Conservation (phyloP, 2,888 invertebrate genomes). For the Drosophila emarginata region DNA sequence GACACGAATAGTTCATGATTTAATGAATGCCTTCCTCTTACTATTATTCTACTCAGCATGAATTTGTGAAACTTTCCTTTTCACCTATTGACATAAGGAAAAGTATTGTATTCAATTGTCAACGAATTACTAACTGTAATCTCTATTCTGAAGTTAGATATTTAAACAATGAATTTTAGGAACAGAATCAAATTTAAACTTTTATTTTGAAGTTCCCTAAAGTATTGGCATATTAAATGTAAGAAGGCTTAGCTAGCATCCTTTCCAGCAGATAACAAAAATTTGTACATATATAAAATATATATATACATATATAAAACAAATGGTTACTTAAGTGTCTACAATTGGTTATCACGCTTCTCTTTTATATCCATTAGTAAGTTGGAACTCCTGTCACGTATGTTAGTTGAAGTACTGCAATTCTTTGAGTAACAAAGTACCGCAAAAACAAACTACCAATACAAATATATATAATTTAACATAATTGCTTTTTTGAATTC, state of each 20-base stretch:
- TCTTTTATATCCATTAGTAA: neutral
- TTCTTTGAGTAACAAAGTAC: neutral
- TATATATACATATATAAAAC: neutral
- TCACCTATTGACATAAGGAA: no score
- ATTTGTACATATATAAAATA: neutral
- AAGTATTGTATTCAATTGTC: neutral
- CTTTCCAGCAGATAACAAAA: neutral
- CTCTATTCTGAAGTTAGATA: no score
- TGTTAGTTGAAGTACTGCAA: constrained; percentile 22
- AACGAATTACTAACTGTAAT: no score
- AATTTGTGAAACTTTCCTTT: no score
- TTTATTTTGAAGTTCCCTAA: no score
- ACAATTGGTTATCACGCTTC: constrained; percentile 27
- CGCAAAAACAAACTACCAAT: constrained; percentile 14
- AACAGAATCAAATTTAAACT: no score
- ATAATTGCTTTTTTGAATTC: constrained; percentile 63
- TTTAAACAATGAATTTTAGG: no score
- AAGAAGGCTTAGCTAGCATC: neutral
- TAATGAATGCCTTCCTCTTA: neutral
- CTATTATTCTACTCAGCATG: neutral
- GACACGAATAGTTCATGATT: neutral
- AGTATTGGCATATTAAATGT: no score
- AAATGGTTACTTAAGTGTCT: constrained; percentile 44
- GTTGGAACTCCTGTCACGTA: constrained; percentile 42
- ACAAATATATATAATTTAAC: constrained; percentile 50